phyloP scores from a whole-genome alignment of 2,797 vertebrate species.

The Furcifer pardalis region DNA sequence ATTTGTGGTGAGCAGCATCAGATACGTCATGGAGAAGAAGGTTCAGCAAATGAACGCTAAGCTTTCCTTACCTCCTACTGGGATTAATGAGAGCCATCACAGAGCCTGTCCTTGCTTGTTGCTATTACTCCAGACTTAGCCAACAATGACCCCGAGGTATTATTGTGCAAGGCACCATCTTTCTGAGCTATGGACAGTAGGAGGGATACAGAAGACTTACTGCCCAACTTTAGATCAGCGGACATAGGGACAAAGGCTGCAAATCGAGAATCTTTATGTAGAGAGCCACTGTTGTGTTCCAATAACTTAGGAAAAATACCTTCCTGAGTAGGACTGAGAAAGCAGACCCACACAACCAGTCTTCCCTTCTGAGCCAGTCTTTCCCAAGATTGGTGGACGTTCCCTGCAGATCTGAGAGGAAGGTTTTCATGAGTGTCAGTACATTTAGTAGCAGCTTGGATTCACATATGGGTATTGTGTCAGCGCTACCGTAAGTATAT shows the following conservation, averaged over 20 bases:
- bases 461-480: too few species aligned
- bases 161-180: neutral
- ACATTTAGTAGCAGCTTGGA: neutral
- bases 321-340: too few species aligned
- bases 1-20: neutral
- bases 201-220: neutral
- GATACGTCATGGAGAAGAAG: neutral
- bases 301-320: neutral
- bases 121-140: neutral
- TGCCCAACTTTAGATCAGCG: neutral
- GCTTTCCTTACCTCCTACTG: neutral
- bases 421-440: neutral
- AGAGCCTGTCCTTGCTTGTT: neutral
- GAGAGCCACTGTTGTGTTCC: neutral
- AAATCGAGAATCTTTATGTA: neutral
- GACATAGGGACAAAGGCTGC: neutral
- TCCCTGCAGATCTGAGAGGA: neutral
- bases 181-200: neutral
- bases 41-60: slow-evolving; percentile 54
- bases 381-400: neutral
- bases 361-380: neutral
- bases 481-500: too few species aligned
- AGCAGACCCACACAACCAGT: too few species aligned
- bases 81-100: neutral
- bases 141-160: neutral